Percentiles rank a stretch among this genome's conserved stretches.
Evolutionary conservation across 2,113 vertebrate species (phyloP).

Genomic region (Chaetodon auriga): DNA sequence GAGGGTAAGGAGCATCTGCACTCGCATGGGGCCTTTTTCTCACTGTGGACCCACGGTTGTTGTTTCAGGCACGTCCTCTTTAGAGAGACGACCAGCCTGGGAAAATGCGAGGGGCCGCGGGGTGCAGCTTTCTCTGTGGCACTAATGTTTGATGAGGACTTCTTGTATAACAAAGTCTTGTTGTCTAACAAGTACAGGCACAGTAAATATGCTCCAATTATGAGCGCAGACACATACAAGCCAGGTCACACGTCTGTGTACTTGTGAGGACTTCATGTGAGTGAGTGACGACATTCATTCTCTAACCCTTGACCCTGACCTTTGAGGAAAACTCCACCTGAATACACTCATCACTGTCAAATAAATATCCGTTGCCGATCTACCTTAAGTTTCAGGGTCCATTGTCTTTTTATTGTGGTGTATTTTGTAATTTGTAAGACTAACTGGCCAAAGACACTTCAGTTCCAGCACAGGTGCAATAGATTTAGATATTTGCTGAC

Average conservation of each 20-base stretch:
- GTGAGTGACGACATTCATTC: slow-evolving; percentile 39
- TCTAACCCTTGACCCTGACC: slow-evolving; percentile 48
- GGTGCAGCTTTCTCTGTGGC: slow-evolving; percentile 20
- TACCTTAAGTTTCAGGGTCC: slow-evolving; percentile 2
- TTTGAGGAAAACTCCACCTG: slow-evolving; percentile 43
- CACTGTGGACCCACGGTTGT: slow-evolving; percentile 77
- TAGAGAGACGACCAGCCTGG: slow-evolving; percentile 52
- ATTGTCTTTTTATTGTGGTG: background rate
- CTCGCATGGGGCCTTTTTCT: slow-evolving; percentile 85
- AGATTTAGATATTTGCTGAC: background rate
- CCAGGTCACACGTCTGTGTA: background rate
- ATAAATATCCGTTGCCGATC: slow-evolving; percentile 34
- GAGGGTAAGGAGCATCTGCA: slow-evolving; percentile 65
- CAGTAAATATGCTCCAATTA: slow-evolving; percentile 17
- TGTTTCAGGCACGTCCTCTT: slow-evolving; percentile 91
- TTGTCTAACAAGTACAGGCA: background rate
- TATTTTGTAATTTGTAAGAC: background rate
- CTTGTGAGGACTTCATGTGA: slow-evolving; percentile 8
- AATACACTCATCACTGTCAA: slow-evolving; percentile 31
- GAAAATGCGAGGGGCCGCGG: slow-evolving; percentile 44
- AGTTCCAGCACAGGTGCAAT: slow-evolving; percentile 1
- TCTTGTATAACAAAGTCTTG: slow-evolving; percentile 14
- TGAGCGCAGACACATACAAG: slow-evolving; percentile 20
- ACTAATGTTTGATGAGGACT: slow-evolving; percentile 42
- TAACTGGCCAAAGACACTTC: background rate